Conservation (phyloP, 2,888 invertebrate genomes). For the Camponotus fellah region DNA sequence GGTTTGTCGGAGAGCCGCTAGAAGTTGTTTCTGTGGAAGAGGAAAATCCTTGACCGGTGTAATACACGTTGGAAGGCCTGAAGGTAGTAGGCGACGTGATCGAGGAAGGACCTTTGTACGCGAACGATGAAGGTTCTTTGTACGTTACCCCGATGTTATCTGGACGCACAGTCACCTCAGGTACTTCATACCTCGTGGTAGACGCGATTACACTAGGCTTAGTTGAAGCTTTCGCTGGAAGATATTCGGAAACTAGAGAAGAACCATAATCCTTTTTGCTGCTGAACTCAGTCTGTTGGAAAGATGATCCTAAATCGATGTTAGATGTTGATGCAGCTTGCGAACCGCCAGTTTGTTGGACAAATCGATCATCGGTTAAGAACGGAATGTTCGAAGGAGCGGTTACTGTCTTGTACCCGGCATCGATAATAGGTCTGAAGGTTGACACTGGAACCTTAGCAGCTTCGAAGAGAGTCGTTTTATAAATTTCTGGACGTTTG, state of each 20-base stretch:
- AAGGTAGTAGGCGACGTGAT: conserved; percentile 11
- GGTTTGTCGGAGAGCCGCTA: conserved; percentile 69
- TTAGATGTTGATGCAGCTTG: conserved; percentile 56
- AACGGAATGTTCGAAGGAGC: conserved; percentile 75
- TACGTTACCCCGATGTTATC: conserved; percentile 75
- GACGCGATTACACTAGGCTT: conserved; percentile 45
- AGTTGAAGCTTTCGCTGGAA: conserved; percentile 48
- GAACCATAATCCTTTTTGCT: conserved; percentile 55
- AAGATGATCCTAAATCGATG: conserved; percentile 73
- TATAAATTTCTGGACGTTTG: conserved; percentile 75
- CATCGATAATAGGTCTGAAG: conserved; percentile 75
- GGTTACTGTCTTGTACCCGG: conserved; percentile 76
- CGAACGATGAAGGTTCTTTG: conserved; percentile 73
- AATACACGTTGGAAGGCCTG: conserved; percentile 60
- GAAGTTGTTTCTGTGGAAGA: conserved; percentile 43
- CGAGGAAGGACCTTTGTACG: conserved; percentile 63
- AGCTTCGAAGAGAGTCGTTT: conserved; percentile 76
- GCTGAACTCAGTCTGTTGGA: conserved; percentile 64
- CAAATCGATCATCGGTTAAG: conserved; percentile 54
- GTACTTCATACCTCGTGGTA: conserved; percentile 57
- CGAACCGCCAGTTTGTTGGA: conserved; percentile 58
- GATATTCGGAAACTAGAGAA: conserved; percentile 56
- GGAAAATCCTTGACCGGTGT: conserved; percentile 58
- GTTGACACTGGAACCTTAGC: conserved; percentile 77
- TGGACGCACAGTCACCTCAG: conserved; percentile 51